Base-by-base conservation (phyloP, 2,888 invertebrate genomes). In the Aricia artaxerxes region DNA sequence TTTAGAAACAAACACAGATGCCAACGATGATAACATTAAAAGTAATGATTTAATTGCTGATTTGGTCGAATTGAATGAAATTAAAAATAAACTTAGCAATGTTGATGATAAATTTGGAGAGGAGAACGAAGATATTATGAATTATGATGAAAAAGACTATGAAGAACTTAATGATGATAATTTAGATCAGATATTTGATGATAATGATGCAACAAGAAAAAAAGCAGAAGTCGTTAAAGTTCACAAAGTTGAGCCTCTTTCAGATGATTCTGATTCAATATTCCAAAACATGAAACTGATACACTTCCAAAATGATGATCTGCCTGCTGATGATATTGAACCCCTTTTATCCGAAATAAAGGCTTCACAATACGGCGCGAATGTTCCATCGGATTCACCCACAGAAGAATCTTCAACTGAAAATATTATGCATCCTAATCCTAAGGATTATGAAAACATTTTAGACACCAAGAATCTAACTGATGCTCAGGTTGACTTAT, bases 41-140 rank as follows among this genome's bases (percentile, higher is more conserved):
- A 75, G 44, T 76, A 82, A 83, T 35, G 91, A 92, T 78, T 83
- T 93, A 9, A 86, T 89, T 80, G 85, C 85, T 31, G 90, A 93
- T 81, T 86, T 92, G 57, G 85, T 87, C 24, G 86, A 87, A 79
- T 82, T 93, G 44, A 85, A 89, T 79, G 87, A 87, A 78, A 89
- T 88, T 16, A 82, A 88, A 78, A 83, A 87, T 13, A 89, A 91
- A 83, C 83, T 92, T 11, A 83, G 81, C 24, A 82, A 84, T 53
- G 83, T 85, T 44, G 80, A 79, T 31, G 79, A 81, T 64, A 75
- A 79, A 82, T 9, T 78, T 53, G 64, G 79, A 6, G 79, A 79
- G 11, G 80, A 82, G 9, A 77, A 79, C 78, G 78, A 82, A 44
- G 80, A 82, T 40, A 40, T 83, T 77, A 79, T 82, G 3, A 78